Evolutionary conservation across 2,888 invertebrate species (phyloP).

Genomic region (Erebia aethiops): DNA sequence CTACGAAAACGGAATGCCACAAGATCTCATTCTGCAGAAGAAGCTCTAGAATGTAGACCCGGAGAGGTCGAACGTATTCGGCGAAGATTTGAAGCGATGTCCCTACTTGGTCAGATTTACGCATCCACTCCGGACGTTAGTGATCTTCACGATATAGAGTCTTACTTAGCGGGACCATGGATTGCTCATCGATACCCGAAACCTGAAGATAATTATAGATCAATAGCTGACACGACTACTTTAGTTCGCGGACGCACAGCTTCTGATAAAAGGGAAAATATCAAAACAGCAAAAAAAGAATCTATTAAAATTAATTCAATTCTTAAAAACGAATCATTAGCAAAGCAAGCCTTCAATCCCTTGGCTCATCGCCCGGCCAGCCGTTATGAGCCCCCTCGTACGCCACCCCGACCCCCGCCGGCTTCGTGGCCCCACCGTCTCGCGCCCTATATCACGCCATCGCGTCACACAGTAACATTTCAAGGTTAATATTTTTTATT

Average conservation of each 20-base stretch:
- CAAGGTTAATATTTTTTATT: slow-evolving; percentile 84
- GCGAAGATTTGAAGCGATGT: slow-evolving; percentile 87
- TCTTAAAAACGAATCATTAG: slow-evolving; percentile 80
- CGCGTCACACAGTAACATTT: slow-evolving; percentile 88
- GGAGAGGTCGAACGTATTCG: slow-evolving; percentile 89
- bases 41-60: slow-evolving; percentile 77
- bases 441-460: slow-evolving; percentile 77
- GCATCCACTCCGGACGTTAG: slow-evolving; percentile 91
- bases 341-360: slow-evolving; percentile 88
- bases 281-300: slow-evolving; percentile 59
- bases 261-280: slow-evolving; percentile 73
- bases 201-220: slow-evolving; percentile 86
- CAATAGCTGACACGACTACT: slow-evolving; percentile 75
- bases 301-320: slow-evolving; percentile 78
- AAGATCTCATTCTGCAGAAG: slow-evolving; percentile 78
- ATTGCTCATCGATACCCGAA: slow-evolving; percentile 90
- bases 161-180: slow-evolving; percentile 91
- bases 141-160: slow-evolving; percentile 89
- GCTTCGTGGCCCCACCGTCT: slow-evolving; percentile 72
- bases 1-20: slow-evolving; percentile 77
- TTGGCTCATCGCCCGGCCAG: slow-evolving; percentile 88
- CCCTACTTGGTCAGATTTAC: slow-evolving; percentile 89
- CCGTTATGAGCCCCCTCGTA: slow-evolving; percentile 88
- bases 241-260: slow-evolving; percentile 60
- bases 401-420: slow-evolving; percentile 79